These are phyloP conservation scores for Delichon dasypus DNA, from an alignment of 2,797 vertebrate genomes.

Conservation along the genomic window DNA sequence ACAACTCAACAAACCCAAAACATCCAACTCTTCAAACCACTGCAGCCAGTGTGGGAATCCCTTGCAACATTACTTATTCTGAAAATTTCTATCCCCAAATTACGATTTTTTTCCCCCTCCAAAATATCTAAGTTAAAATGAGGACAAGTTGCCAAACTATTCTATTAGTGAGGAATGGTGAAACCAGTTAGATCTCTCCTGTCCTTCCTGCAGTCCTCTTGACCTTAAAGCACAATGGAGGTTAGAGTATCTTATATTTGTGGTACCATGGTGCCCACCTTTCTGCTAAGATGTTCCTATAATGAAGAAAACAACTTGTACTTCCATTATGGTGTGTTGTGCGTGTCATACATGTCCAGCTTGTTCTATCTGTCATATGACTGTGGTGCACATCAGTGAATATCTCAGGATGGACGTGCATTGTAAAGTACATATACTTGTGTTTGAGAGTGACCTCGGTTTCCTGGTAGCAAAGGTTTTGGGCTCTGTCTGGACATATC, in stretches of 20 bases:
- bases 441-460: background rate
- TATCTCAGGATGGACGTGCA: background rate
- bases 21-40: background rate
- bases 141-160: background rate
- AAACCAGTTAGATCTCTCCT: background rate
- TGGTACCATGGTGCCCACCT: background rate
- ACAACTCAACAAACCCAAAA: background rate
- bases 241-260: background rate
- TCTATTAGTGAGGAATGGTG: background rate
- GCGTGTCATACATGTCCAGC: background rate
- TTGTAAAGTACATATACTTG: background rate
- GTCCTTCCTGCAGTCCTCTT: background rate
- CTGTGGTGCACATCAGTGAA: background rate
- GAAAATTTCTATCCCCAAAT: background rate
- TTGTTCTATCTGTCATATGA: background rate
- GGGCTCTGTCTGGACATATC: background rate
- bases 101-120: background rate
- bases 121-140: background rate
- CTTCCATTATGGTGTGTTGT: background rate
- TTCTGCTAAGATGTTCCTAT: background rate
- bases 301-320: background rate
- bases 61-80: background rate
- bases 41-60: background rate
- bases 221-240: background rate
- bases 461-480: background rate